phyloP scores from a whole-genome alignment of 2,797 vertebrate genomes.

The Amblyopsis hoosieri region DNA sequence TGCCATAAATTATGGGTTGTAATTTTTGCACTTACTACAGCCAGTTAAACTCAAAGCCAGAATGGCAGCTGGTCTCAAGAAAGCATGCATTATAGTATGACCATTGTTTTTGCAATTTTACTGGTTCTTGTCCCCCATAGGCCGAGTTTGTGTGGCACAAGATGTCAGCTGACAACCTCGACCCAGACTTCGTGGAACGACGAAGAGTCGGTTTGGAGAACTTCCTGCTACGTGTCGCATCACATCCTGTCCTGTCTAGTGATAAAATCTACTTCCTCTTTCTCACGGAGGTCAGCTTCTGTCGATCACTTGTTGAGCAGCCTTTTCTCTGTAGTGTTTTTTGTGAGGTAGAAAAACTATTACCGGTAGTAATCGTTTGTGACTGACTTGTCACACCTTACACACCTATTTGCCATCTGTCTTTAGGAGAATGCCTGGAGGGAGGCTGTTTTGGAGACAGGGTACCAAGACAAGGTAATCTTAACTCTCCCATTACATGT shows the following conservation, averaged over 20 bases:
- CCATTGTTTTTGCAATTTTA: not conserved
- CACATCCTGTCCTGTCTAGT: conserved; percentile 88
- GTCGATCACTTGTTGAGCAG: too few relatives aligned
- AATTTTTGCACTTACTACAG: not conserved
- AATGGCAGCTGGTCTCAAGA: not conserved
- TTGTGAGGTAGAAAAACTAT: too few relatives aligned
- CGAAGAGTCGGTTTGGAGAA: conserved; percentile 94
- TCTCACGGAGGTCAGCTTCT: conserved; percentile 79
- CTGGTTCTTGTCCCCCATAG: conserved; percentile 59
- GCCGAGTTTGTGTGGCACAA: conserved; percentile 99
- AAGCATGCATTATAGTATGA: not conserved
- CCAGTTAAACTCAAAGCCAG: not conserved
- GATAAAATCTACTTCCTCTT: conserved; percentile 92
- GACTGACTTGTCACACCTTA: too few relatives aligned
- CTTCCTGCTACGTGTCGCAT: conserved; percentile 92
- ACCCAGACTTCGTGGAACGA: conserved; percentile 97
- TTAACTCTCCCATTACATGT: too few relatives aligned
- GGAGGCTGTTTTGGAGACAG: conserved; percentile 91
- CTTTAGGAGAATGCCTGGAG: conserved; percentile 93
- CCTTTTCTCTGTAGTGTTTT: too few relatives aligned
- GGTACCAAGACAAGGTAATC: conserved; percentile 94
- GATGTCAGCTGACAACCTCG: conserved; percentile 96
- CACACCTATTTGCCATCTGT: conserved; percentile 11
- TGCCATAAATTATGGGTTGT: not conserved
- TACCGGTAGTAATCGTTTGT: too few relatives aligned